Conservation (phyloP, 2,113 vertebrate species). For the Mirounga angustirostris region DNA sequence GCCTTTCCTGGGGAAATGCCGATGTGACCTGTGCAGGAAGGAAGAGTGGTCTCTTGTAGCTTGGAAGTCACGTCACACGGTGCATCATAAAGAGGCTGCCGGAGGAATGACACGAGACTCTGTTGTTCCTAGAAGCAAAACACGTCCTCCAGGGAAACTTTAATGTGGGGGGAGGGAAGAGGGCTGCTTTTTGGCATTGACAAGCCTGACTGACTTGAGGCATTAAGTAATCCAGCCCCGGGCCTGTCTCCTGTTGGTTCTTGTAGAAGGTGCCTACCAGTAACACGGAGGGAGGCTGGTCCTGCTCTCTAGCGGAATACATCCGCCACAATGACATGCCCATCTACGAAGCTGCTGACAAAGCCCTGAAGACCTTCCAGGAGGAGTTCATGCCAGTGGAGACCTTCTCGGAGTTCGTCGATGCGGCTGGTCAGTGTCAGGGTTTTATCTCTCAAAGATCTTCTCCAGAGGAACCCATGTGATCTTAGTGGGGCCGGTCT, state of each 20-base stretch:
- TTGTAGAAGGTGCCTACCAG: conserved; percentile 97
- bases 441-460: conserved; percentile 57
- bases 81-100: neutral
- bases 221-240: neutral
- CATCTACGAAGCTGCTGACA: conserved; percentile 97
- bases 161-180: fast-evolving
- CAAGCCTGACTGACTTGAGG: neutral
- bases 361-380: conserved; percentile 97
- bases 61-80: neutral
- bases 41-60: neutral
- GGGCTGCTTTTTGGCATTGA: neutral
- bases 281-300: conserved; percentile 99
- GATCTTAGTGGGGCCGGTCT: neutral
- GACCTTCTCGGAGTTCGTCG: conserved; percentile 96
- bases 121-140: neutral
- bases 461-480: fast-evolving
- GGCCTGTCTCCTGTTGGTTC: neutral
- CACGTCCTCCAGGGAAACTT: neutral
- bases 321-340: conserved; percentile 99
- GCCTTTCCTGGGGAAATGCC: neutral
- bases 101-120: neutral
- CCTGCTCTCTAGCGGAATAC: conserved; percentile 98
- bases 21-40: neutral
- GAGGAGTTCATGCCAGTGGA: conserved; percentile 99
- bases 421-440: conserved; percentile 94